Evolutionary conservation across 1,140 invertebrate genomes (phyloP), one percentile per base, ranked within the genome.

Genomic region (Drosophila pallidifrons): DNA sequence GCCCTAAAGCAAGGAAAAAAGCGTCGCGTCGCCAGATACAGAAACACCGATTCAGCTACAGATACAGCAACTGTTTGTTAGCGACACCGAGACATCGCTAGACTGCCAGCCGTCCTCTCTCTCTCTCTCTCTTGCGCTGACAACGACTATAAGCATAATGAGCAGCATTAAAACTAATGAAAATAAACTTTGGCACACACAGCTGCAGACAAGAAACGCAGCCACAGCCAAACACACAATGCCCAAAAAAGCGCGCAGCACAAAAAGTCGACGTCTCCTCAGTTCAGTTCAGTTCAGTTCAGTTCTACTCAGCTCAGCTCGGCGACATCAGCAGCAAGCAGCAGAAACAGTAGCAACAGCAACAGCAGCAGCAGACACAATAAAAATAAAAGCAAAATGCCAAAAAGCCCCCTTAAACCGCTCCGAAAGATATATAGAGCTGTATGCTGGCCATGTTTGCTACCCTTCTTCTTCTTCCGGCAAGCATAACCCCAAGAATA

Each of bases 111-210:
- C 32, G 1, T 15, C 15, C 13, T 3, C 20, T 20, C 20, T 20
- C 20, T 25, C 20, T 25, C 20, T 25, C 20, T 38, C 32, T 2
- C 35, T 10, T 13, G 5, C 41, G 11, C 57, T 30, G 57, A 25
- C 25, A 51, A 45, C 28, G 47, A 54, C 73, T 59, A 71, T 79
- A 77, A 80, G 68, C 77, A 83, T 87, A 87, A 87, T 87, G 83
- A 87, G 85, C 77, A 77, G 81, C 80, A 87, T 87, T 87, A 83
- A 87, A 88, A 87, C 80, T 87, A 87, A 87, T 87, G 83, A 87
- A 87, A 87, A 88, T 87, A 86, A 87, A 87, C 83, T 87, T 87
- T 88, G 77, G 54, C 82, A 75, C 77, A 78, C 77, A 85, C 77
- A 82, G 81, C 58, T 68, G 43, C 77, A 68, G 64, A 82, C 60